These are phyloP conservation scores for Schizothorax lantsangensis DNA, from an alignment of 2,797 vertebrate species.

Conservation along the genomic window DNA sequence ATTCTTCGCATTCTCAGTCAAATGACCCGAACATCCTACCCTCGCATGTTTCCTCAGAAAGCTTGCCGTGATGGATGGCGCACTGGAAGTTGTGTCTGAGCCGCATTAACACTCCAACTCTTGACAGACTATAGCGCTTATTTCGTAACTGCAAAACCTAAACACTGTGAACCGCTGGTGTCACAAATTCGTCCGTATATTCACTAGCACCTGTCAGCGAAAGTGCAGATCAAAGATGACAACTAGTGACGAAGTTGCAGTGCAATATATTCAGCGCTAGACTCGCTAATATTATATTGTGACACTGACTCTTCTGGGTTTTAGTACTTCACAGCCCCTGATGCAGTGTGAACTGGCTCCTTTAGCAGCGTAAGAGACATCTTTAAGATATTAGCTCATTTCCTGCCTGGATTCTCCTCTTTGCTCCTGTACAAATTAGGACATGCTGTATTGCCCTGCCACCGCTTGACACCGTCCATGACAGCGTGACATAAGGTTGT, in stretches of 20 bases:
- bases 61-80: slow-evolving; percentile 67
- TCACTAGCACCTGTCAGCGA: slow-evolving; percentile 10
- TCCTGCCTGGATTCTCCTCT: slow-evolving; percentile 16
- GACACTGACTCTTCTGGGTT: background rate
- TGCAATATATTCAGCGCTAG: slow-evolving; percentile 2
- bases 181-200: slow-evolving; percentile 5
- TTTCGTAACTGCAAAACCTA: slow-evolving; percentile 6
- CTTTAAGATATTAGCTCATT: slow-evolving; percentile 22
- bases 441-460: slow-evolving; percentile 50
- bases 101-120: background rate
- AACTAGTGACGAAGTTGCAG: background rate
- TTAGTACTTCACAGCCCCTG: background rate
- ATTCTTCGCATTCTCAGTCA: slow-evolving; percentile 71
- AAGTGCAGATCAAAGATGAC: slow-evolving; percentile 10
- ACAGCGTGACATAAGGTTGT: slow-evolving; percentile 55
- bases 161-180: background rate
- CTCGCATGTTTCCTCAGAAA: slow-evolving; percentile 63
- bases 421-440: slow-evolving; percentile 57
- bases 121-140: slow-evolving; percentile 4
- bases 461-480: slow-evolving; percentile 36
- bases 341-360: background rate
- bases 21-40: slow-evolving; percentile 73
- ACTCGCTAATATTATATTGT: slow-evolving; percentile 11
- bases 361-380: background rate
- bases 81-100: slow-evolving; percentile 18